Evolutionary conservation across 2,113 vertebrate species (phyloP).

Genomic region (Urocolius indicus): DNA sequence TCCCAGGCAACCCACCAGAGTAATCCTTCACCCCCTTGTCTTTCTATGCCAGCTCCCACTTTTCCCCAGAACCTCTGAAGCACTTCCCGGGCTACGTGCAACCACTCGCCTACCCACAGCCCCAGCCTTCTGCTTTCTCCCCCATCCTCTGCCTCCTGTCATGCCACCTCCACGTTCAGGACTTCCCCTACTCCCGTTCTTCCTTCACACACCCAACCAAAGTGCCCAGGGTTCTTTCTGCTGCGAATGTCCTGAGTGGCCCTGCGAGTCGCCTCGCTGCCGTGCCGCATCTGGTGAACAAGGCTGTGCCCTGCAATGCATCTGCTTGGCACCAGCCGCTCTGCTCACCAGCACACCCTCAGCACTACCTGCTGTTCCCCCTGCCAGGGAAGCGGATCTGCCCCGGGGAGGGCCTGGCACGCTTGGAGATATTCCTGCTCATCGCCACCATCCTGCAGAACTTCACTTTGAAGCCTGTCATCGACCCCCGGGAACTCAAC

Average conservation of each 20-base stretch:
- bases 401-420: constrained; percentile 63
- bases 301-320: not conserved
- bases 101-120: not conserved
- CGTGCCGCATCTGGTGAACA: not conserved
- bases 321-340: not conserved
- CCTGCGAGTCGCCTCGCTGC: not conserved
- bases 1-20: not conserved
- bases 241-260: not conserved
- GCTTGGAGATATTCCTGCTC: constrained; percentile 67
- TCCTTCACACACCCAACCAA: not conserved
- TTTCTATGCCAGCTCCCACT: not conserved
- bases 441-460: constrained; percentile 52
- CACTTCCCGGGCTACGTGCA: not conserved
- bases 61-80: not conserved
- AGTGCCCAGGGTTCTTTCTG: not conserved
- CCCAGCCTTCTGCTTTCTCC: not conserved
- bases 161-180: not conserved
- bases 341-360: not conserved
- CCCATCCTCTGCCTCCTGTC: not conserved
- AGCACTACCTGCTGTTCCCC: not conserved
- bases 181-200: not conserved
- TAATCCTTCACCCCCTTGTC: not conserved
- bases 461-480: constrained; percentile 66
- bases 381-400: constrained; percentile 69
- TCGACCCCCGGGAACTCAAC: constrained; percentile 30